phyloP scores from a whole-genome alignment of 2,797 vertebrate genomes.

The Bovichtus diacanthus region DNA sequence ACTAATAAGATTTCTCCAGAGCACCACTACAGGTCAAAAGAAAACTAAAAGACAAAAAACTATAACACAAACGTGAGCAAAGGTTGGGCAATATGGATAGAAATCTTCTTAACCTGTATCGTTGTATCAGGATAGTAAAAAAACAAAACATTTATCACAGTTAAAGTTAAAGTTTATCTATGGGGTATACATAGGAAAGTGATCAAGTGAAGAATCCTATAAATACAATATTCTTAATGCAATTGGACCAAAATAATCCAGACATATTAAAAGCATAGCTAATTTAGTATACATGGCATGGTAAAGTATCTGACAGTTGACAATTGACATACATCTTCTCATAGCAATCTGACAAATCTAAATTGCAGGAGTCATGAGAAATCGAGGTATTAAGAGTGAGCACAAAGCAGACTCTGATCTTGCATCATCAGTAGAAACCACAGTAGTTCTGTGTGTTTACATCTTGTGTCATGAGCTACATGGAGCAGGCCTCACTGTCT shows the following conservation, averaged over 20 bases:
- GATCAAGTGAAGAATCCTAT: too few species aligned
- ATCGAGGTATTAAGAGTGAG: not conserved
- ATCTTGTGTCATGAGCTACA: conserved; percentile 13
- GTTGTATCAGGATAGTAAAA: not conserved
- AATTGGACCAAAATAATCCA: not conserved
- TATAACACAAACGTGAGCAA: too few species aligned
- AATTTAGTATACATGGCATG: not conserved
- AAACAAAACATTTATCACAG: not conserved
- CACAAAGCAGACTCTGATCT: not conserved
- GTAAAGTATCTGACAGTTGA: not conserved
- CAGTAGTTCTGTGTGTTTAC: not conserved
- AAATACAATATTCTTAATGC: not conserved
- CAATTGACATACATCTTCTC: not conserved
- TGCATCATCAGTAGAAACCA: conserved; percentile 4
- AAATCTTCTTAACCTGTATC: too few species aligned
- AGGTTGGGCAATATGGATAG: not conserved
- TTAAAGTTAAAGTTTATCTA: too few species aligned
- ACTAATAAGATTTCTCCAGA: not conserved
- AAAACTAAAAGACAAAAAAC: not conserved
- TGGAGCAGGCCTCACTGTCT: not conserved
- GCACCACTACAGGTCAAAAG: not conserved
- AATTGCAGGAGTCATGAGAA: not conserved
- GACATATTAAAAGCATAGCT: not conserved
- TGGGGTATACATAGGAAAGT: too few species aligned
- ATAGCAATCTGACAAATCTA: not conserved